Evolutionary conservation across 2,888 invertebrate genomes (phyloP).

Genomic region (Apamea anceps): DNA sequence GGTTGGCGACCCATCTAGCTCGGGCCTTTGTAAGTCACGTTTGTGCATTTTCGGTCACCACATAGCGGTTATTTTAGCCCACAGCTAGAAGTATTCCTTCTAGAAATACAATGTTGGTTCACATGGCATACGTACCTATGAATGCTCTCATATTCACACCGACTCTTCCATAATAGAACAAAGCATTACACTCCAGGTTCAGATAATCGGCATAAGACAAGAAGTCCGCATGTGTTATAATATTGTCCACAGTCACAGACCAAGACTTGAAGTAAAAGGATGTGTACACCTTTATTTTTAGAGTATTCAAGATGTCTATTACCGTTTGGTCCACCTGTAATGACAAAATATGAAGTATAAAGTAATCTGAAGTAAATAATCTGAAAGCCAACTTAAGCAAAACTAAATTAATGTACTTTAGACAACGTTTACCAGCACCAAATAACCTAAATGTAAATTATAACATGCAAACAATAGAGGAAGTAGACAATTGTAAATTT

Average conservation of each 20-base stretch:
- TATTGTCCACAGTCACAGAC: slow-evolving; percentile 75
- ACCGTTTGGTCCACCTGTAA: slow-evolving; percentile 88
- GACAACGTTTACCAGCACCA: too few species aligned
- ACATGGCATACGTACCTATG: slow-evolving; percentile 73
- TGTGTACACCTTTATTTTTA: slow-evolving; percentile 86
- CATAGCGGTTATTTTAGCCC: neutral
- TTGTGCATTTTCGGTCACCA: neutral
- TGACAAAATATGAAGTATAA: neutral
- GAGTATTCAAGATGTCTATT: slow-evolving; percentile 78
- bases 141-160: slow-evolving; percentile 86
- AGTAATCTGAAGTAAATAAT: too few species aligned
- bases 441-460: too few species aligned
- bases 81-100: neutral
- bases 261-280: slow-evolving; percentile 90
- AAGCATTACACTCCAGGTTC: slow-evolving; percentile 87
- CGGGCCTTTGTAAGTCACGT: too few species aligned
- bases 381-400: too few species aligned
- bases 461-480: too few species aligned
- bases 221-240: slow-evolving; percentile 85
- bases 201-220: slow-evolving; percentile 84
- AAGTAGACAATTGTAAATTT: too few species aligned
- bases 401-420: too few species aligned
- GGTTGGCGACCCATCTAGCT: too few species aligned
- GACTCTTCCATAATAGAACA: slow-evolving; percentile 90
- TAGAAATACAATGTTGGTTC: neutral